Percentiles rank a stretch among this genome's conserved stretches.
Evolutionary conservation across 2,797 vertebrate genomes (phyloP).

Genomic region (Sebastes itinus): DNA sequence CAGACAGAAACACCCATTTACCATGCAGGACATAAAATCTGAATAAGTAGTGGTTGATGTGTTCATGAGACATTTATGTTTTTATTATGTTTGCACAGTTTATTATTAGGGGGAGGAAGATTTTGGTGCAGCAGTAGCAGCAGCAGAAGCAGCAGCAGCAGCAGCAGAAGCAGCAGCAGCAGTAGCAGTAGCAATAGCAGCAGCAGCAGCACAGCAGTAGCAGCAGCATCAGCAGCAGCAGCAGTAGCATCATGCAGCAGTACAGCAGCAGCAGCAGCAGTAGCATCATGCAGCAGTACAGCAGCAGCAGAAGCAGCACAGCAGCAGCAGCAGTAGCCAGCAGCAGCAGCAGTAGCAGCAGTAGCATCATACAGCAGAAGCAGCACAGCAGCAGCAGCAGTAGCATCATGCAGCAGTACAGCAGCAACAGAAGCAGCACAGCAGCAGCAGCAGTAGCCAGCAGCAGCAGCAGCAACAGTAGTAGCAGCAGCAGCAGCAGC

Average conservation of each 20-base stretch:
- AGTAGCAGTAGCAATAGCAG: rapidly evolving
- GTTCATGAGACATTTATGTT: neutral
- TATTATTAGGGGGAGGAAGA: neutral
- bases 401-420: too few relatives aligned
- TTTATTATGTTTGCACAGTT: neutral
- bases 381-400: too few relatives aligned
- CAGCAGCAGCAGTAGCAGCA: too few relatives aligned
- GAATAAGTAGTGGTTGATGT: neutral
- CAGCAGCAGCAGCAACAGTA: rapidly evolving
- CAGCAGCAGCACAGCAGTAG: rapidly evolving
- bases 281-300: too few relatives aligned
- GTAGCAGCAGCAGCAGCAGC: rapidly evolving
- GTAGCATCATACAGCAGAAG: rapidly evolving
- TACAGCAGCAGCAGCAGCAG: rapidly evolving
- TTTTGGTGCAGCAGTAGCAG: neutral
- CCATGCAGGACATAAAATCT: neutral
- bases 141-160: rapidly evolving
- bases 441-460: too few relatives aligned
- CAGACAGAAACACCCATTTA: neutral
- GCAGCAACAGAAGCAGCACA: too few relatives aligned
- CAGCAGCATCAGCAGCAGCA: too few relatives aligned
- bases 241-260: too few relatives aligned
- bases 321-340: too few relatives aligned
- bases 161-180: rapidly evolving
- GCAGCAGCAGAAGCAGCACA: too few relatives aligned